Conservation (phyloP, 2,113 vertebrate species). For the Pelecanoides urinatrix region DNA sequence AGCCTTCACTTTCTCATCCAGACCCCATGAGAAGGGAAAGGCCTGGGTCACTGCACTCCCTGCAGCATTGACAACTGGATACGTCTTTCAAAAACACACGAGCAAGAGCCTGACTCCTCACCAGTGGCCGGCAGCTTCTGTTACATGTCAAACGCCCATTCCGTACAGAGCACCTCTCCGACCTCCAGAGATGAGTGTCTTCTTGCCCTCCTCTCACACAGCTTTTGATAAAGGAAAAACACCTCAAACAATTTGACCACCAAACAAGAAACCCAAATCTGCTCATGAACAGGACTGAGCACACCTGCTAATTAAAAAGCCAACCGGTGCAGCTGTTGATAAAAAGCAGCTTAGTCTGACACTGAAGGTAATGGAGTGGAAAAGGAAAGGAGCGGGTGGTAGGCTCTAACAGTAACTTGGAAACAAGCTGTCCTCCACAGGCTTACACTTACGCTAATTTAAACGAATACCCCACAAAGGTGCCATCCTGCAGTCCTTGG, state of each 20-base stretch:
- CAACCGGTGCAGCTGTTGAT: not conserved
- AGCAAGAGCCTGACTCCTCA: not conserved
- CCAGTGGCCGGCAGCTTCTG: not conserved
- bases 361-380: not conserved
- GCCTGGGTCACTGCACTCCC: not conserved
- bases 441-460: not conserved
- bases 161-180: not conserved
- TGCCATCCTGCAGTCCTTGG: not conserved
- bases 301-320: not conserved
- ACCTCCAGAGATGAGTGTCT: not conserved
- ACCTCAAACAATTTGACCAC: not conserved
- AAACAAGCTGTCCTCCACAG: not conserved
- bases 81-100: not conserved
- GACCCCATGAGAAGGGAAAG: fast-evolving
- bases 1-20: not conserved
- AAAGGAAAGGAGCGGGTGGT: not conserved
- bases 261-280: not conserved
- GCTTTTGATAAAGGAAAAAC: not conserved
- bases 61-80: not conserved
- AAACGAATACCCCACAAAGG: not conserved
- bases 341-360: not conserved
- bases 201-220: not conserved
- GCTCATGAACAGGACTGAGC: not conserved
- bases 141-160: not conserved
- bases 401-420: not conserved